Conservation (phyloP, 2,113 vertebrate species). For the Chlamydotis undulata region DNA sequence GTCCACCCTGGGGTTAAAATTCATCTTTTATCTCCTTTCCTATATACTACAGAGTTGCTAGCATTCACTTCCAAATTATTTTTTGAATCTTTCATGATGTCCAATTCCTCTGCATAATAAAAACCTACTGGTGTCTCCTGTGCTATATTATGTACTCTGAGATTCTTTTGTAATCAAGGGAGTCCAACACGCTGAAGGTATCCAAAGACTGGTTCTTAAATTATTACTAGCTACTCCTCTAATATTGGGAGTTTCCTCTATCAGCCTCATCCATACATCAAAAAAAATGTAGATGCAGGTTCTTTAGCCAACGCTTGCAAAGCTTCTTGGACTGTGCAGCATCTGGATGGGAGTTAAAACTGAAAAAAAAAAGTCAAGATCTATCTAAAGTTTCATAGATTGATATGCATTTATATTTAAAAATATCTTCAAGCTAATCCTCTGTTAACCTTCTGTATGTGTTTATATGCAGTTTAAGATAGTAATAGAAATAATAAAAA, state of each 20-base stretch:
- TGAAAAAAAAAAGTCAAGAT: neutral
- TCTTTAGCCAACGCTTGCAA: neutral
- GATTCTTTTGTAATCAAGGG: neutral
- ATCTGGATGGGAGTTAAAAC: neutral
- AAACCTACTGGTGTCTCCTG: neutral
- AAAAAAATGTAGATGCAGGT: neutral
- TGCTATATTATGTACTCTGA: neutral
- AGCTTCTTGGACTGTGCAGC: neutral
- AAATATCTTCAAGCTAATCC: neutral
- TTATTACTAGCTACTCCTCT: neutral
- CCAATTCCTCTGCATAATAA: neutral
- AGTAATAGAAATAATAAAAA: neutral
- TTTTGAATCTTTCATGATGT: neutral
- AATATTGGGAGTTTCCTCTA: neutral
- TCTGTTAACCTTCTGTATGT: neutral
- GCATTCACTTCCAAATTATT: neutral
- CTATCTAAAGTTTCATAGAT: neutral
- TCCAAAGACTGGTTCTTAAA: neutral
- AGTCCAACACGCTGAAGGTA: neutral
- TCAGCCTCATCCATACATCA: neutral
- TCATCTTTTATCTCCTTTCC: neutral
- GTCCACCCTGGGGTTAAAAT: neutral
- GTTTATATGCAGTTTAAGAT: neutral
- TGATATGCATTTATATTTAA: neutral
- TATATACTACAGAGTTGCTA: neutral